Percentiles rank a stretch among this genome's conserved stretches.
Evolutionary conservation across 2,797 vertebrate genomes (phyloP).

Genomic region (Rhinella marina): DNA sequence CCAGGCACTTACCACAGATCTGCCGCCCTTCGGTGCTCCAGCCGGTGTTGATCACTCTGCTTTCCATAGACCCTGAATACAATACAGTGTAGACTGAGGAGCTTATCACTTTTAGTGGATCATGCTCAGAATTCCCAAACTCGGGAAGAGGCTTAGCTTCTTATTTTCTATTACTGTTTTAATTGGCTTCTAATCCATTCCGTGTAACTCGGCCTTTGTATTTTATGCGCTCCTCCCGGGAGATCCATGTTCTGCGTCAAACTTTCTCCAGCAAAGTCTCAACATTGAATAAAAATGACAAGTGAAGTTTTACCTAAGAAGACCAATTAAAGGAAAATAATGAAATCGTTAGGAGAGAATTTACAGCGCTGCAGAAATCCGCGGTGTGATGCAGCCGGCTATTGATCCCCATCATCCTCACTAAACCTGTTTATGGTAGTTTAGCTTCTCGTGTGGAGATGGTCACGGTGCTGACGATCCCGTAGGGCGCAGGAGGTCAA

Average conservation of each 20-base stretch:
- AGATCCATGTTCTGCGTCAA: not conserved
- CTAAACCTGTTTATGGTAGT: not conserved
- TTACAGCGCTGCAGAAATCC: slow-evolving; percentile 20
- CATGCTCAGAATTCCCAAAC: too few species aligned
- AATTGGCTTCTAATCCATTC: not conserved
- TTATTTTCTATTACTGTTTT: not conserved
- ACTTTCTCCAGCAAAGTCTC: slow-evolving; percentile 2
- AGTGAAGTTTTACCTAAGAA: not conserved
- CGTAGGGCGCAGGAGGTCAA: not conserved
- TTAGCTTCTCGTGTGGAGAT: not conserved
- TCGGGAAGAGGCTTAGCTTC: too few species aligned
- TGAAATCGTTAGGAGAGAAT: slow-evolving; percentile 25
- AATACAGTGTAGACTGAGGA: too few species aligned
- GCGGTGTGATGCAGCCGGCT: not conserved
- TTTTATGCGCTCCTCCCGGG: not conserved
- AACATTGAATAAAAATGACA: slow-evolving; percentile 10
- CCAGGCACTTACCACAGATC: too few species aligned
- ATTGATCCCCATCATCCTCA: slow-evolving; percentile 19
- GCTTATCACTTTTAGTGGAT: too few species aligned
- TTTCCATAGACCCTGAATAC: too few species aligned
- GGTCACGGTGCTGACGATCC: not conserved
- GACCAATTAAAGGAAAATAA: slow-evolving; percentile 47
- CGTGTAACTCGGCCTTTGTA: not conserved
- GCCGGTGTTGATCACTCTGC: too few species aligned
- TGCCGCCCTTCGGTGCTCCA: too few species aligned